Evolutionary conservation across 2,888 invertebrate genomes (phyloP).

Genomic region (Amiota minor): DNA sequence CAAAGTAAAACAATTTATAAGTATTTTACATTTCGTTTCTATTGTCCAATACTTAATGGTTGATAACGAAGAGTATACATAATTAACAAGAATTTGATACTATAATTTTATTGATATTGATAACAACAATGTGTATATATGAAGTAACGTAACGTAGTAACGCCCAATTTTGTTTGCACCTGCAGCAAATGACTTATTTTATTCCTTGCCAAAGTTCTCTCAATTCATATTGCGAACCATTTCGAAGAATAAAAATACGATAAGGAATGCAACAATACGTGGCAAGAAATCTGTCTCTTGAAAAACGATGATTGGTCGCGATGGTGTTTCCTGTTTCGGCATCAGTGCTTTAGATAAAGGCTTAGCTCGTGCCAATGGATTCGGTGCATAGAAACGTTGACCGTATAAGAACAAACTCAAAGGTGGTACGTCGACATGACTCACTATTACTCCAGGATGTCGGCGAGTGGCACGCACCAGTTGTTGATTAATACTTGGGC

Average conservation of each 20-base stretch:
- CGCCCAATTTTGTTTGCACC: too few species aligned
- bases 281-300: constrained; percentile 24
- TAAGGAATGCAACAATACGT: constrained; percentile 30
- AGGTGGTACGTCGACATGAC: constrained; percentile 22
- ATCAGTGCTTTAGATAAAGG: constrained; percentile 39
- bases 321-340: background rate
- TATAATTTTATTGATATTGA: too few species aligned
- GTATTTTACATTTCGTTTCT: too few species aligned
- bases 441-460: background rate
- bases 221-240: too few species aligned
- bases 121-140: too few species aligned
- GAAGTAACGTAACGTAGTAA: too few species aligned
- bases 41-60: too few species aligned
- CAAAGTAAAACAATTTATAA: too few species aligned
- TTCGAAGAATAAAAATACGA: constrained; percentile 24
- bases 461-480: background rate
- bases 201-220: too few species aligned
- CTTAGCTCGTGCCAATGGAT: constrained; percentile 41
- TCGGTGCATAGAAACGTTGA: constrained; percentile 2
- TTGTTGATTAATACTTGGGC: background rate
- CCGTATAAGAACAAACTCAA: constrained; percentile 33
- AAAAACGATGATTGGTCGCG: background rate
- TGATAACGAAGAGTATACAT: too few species aligned
- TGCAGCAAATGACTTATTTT: too few species aligned
- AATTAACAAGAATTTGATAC: too few species aligned